Conservation (phyloP, 2,888 invertebrate genomes). For the Cyclophora albipunctata region DNA sequence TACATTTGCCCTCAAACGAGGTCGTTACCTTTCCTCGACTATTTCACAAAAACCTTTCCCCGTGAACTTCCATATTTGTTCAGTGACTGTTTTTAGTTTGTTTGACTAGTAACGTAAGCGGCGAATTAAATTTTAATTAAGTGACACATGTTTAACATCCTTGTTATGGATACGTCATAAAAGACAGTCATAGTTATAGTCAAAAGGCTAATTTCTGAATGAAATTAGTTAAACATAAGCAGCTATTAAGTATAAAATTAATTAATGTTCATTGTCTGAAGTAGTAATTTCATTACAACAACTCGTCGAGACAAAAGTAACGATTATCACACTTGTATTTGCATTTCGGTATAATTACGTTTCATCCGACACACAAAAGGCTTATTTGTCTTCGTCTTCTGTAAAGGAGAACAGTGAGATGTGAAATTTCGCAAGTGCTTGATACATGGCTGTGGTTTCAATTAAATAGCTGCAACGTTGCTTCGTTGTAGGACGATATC, state of each 20-base stretch:
- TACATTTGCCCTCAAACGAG: constrained; percentile 30
- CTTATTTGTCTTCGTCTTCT: constrained; percentile 25
- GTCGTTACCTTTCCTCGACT: constrained; percentile 30
- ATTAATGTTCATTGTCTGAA: no score
- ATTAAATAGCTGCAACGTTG: constrained; percentile 32
- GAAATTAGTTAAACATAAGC: no score
- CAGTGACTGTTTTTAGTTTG: constrained; percentile 36
- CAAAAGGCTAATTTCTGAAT: no score
- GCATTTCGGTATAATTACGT: constrained; percentile 17
- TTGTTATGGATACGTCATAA: not conserved
- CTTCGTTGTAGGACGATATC: constrained; percentile 23
- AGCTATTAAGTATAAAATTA: no score
- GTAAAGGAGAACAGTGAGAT: constrained; percentile 25
- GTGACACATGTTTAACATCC: not conserved
- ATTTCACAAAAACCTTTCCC: constrained; percentile 31
- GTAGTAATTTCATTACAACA: not conserved
- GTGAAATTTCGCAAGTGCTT: constrained; percentile 28
- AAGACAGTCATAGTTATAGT: no score
- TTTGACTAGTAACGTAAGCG: constrained; percentile 13
- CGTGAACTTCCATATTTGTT: constrained; percentile 31
- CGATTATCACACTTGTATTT: constrained; percentile 16
- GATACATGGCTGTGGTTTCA: constrained; percentile 33
- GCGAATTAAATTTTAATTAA: constrained; percentile 8
- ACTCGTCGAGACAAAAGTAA: not conserved
- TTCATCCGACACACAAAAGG: constrained; percentile 24